These are phyloP conservation scores for Gracilinanus agilis DNA, from an alignment of 2,113 vertebrate species.

Conservation along the genomic window DNA sequence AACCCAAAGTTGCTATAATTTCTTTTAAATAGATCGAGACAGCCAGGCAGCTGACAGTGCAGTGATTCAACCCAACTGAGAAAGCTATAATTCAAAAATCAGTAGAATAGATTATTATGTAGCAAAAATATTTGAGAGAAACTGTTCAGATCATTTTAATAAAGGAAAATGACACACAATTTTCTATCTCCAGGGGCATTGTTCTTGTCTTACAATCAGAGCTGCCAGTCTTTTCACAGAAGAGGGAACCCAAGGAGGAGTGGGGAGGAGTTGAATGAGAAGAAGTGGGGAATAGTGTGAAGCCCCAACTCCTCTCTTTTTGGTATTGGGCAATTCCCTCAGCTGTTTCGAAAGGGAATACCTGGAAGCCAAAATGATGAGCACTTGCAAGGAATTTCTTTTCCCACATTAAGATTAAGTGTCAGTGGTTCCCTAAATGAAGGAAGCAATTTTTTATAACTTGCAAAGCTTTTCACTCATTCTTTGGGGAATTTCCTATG, in stretches of 20 bases:
- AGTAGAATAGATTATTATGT: not conserved
- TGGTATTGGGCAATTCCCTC: not conserved
- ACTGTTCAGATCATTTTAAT: slow-evolving; percentile 43
- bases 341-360: slow-evolving; percentile 30
- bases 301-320: not conserved
- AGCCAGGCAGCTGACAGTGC: not conserved
- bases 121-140: slow-evolving; percentile 55
- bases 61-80: not conserved
- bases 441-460: slow-evolving; percentile 66
- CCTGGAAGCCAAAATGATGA: slow-evolving; percentile 49
- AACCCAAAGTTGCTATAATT: not conserved
- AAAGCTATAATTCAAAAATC: slow-evolving; percentile 9
- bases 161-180: slow-evolving; percentile 6
- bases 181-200: slow-evolving; percentile 42
- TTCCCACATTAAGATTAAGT: slow-evolving; percentile 67
- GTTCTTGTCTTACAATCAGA: slow-evolving; percentile 15
- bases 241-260: not conserved
- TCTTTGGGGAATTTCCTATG: slow-evolving; percentile 75
- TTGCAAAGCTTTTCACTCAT: slow-evolving; percentile 56
- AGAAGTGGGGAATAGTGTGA: not conserved
- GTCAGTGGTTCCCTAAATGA: slow-evolving; percentile 69
- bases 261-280: slow-evolving; percentile 15
- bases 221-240: not conserved
- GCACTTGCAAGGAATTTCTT: slow-evolving; percentile 58
- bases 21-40: not conserved